Evolutionary conservation across 2,888 invertebrate genomes (phyloP).

Genomic region (Spatulosminthurus flaviceps): DNA sequence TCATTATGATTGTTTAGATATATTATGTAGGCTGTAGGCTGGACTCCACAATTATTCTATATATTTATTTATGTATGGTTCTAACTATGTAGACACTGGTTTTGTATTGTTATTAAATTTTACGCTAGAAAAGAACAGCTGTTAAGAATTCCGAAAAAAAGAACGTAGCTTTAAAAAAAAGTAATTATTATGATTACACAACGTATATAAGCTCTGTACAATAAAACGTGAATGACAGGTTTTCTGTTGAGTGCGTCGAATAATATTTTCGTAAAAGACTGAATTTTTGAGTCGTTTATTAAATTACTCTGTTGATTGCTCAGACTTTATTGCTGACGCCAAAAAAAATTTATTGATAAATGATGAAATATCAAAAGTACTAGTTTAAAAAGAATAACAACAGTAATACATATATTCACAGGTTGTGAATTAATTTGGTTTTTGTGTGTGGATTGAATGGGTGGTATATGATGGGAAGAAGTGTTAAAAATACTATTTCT

Average conservation of each 20-base stretch:
- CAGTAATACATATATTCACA: slow-evolving; percentile 22
- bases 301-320: slow-evolving; percentile 50
- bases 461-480: neutral
- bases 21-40: too few species aligned
- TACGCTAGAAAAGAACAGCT: neutral
- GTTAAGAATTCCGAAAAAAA: neutral
- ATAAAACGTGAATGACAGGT: slow-evolving; percentile 37
- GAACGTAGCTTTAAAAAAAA: neutral
- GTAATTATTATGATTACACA: slow-evolving; percentile 21
- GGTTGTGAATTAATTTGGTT: slow-evolving; percentile 43
- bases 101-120: too few species aligned
- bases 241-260: slow-evolving; percentile 39
- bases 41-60: too few species aligned
- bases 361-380: neutral
- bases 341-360: slow-evolving; percentile 39
- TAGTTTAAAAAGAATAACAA: slow-evolving; percentile 19
- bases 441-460: too few species aligned
- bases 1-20: too few species aligned
- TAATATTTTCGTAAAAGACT: slow-evolving; percentile 51
- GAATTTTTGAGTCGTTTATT: slow-evolving; percentile 48
- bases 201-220: slow-evolving; percentile 30
- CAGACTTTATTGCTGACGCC: slow-evolving; percentile 47
- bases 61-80: too few species aligned
- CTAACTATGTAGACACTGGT: neutral
- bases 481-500: neutral